Conservation (phyloP, 2,888 invertebrate species). For the Megalurothrips usitatus region DNA sequence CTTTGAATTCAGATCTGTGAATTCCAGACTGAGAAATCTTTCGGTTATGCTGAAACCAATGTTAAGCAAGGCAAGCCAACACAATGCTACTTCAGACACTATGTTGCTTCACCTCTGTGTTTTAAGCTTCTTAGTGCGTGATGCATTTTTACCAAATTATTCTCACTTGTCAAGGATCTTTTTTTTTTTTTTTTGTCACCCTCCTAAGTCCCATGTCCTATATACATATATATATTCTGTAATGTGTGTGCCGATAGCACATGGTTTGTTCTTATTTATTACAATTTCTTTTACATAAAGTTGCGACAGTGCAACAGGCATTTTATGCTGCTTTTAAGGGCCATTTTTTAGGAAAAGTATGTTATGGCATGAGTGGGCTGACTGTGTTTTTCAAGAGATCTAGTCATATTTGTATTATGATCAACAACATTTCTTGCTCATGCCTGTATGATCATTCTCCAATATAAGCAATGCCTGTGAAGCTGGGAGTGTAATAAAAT, state of each 20-base stretch:
- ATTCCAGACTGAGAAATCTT: not conserved
- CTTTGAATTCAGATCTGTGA: not conserved
- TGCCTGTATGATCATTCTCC: not conserved
- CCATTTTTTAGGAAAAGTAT: not conserved
- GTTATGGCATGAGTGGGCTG: conserved; percentile 3
- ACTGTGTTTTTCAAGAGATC: not conserved
- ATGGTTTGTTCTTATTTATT: not conserved
- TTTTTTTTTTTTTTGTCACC: not conserved
- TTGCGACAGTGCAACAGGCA: not conserved
- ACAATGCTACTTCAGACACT: not conserved
- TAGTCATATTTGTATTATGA: conserved; percentile 1
- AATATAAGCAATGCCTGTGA: not conserved
- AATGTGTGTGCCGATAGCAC: not conserved
- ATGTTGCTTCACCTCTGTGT: no score
- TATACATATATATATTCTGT: not conserved
- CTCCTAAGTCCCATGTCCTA: not conserved
- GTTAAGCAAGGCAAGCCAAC: not conserved
- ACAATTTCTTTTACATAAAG: not conserved
- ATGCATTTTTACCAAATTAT: not conserved
- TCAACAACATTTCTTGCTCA: conserved; percentile 10
- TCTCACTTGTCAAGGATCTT: not conserved
- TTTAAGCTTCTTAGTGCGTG: not conserved
- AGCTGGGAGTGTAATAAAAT: conserved; percentile 11
- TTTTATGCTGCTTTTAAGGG: not conserved
- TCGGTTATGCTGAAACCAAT: not conserved